Percentiles rank a stretch among this genome's conserved stretches.
Evolutionary conservation across 2,888 invertebrate genomes (phyloP).

Genomic region (Pasiphila rectangulata): DNA sequence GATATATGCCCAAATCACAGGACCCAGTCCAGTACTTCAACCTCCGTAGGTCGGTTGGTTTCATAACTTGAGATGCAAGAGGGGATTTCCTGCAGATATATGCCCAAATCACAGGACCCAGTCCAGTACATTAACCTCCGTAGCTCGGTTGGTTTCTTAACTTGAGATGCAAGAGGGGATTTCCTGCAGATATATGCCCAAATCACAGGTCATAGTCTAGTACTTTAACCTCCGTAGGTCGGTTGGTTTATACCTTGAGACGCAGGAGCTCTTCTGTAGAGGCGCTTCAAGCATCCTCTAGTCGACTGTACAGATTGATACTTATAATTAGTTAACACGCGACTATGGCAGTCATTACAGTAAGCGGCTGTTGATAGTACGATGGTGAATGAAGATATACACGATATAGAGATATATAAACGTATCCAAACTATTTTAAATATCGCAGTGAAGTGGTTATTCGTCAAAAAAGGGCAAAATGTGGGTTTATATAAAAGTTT

Average conservation of each 20-base stretch:
- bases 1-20: background rate
- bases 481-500: too few species aligned
- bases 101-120: background rate
- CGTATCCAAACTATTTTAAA: too few species aligned
- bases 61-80: background rate
- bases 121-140: background rate
- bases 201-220: background rate
- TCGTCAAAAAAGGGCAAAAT: too few species aligned
- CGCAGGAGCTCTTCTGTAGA: too few species aligned
- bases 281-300: too few species aligned
- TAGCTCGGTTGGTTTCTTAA: background rate
- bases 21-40: background rate
- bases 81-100: background rate
- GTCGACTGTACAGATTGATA: background rate
- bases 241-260: too few species aligned
- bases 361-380: background rate
- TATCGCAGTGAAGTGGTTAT: too few species aligned
- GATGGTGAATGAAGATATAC: too few species aligned
- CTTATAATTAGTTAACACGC: slow-evolving; percentile 23
- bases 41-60: background rate
- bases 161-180: background rate
- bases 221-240: background rate
- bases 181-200: background rate
- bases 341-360: slow-evolving; percentile 20
- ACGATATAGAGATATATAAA: too few species aligned